These are phyloP conservation scores for Eptesicus fuscus DNA, from an alignment of 2,113 vertebrate species.

Conservation along the genomic window DNA sequence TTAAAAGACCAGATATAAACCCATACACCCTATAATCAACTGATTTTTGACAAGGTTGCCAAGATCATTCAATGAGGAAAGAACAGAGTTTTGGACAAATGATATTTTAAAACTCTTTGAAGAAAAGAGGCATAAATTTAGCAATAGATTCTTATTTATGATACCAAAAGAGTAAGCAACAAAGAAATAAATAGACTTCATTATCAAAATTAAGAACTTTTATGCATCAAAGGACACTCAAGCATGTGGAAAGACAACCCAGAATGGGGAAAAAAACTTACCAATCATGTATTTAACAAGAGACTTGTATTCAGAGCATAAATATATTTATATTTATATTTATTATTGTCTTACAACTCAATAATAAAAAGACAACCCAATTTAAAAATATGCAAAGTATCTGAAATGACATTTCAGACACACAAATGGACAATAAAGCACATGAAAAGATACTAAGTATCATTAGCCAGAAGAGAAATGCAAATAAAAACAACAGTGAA, in stretches of 20 bases:
- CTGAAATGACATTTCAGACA: too few relatives aligned
- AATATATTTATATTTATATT: neutral
- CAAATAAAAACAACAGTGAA: too few relatives aligned
- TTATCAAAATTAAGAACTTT: neutral
- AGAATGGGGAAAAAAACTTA: neutral
- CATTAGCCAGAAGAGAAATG: too few relatives aligned
- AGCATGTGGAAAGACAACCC: neutral
- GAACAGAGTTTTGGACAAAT: neutral
- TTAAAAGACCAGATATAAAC: too few relatives aligned
- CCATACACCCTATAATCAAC: too few relatives aligned
- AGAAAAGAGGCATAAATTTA: conserved; percentile 1
- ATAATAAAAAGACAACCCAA: too few relatives aligned
- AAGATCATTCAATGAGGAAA: neutral
- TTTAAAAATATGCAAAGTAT: too few relatives aligned
- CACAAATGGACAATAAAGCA: too few relatives aligned
- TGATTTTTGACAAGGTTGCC: too few relatives aligned
- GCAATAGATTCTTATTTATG: neutral
- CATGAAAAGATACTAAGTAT: too few relatives aligned
- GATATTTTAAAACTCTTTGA: neutral
- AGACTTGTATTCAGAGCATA: neutral
- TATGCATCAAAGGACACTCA: neutral
- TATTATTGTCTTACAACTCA: too few relatives aligned
- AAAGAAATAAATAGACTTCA: neutral
- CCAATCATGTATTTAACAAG: neutral
- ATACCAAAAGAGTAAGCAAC: neutral